phyloP scores from a whole-genome alignment of 2,888 invertebrate genomes.

The Baronia brevicornis region DNA sequence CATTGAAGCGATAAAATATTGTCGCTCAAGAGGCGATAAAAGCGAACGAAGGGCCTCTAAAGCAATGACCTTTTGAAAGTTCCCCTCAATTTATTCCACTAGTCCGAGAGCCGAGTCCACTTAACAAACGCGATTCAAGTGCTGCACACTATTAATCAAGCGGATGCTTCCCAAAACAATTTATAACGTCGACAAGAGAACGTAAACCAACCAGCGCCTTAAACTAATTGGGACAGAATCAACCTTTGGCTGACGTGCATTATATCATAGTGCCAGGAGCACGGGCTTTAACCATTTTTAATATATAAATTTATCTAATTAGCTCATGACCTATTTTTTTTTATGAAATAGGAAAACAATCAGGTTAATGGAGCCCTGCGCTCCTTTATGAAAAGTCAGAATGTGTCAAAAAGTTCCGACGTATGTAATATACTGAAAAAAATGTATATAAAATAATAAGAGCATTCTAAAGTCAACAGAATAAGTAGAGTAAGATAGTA shows the following conservation, averaged over 20 bases:
- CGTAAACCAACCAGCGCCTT: constrained; percentile 36
- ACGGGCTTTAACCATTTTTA: too few species aligned
- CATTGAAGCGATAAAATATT: constrained; percentile 23
- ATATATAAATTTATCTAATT: too few species aligned
- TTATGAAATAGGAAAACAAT: too few species aligned
- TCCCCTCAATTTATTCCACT: constrained; percentile 10
- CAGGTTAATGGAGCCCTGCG: too few species aligned
- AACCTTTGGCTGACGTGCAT: constrained; percentile 2
- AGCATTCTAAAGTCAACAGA: too few species aligned
- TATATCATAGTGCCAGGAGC: too few species aligned
- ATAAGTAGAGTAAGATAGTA: too few species aligned
- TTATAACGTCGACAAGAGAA: constrained; percentile 49
- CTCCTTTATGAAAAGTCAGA: too few species aligned
- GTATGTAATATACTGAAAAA: too few species aligned
- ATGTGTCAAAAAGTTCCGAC: too few species aligned
- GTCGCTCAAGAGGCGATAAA: constrained; percentile 21
- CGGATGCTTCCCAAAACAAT: constrained; percentile 62
- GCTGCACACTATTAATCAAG: constrained; percentile 59
- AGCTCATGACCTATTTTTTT: too few species aligned
- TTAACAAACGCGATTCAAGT: constrained; percentile 35
- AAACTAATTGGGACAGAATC: neutral
- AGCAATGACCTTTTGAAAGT: constrained; percentile 2
- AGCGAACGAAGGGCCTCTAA: constrained; percentile 4
- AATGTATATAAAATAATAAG: too few species aligned
- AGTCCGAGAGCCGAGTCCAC: neutral